Evolutionary conservation across 2,113 vertebrate species (phyloP), one percentile per base, ranked within the genome.

Genomic region (Pangasianodon gigas): DNA sequence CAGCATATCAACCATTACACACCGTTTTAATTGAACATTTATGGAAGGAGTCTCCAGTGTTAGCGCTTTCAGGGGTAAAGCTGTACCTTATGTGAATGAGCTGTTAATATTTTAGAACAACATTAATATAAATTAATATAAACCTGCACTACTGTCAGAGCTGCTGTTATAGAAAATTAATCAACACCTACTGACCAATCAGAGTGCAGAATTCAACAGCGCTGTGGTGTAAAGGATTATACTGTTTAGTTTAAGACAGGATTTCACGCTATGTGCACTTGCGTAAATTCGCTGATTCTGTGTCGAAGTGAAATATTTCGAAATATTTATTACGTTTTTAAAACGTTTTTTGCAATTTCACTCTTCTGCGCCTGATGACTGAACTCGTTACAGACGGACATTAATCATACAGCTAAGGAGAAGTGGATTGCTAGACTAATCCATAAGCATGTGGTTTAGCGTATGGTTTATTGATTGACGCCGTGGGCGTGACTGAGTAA

Each of bases 381-480:
- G 19, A 44, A 18, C 37, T 71, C 14, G 9, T 32, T 69, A 69
- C 6, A 13, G 18, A 3, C 52, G 13, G 56, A 87, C 26, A 75
- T 51, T 21, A 77, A 44, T 84, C 18, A 48, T 82, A 48, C 21
- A 81, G 75, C 56, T 88, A 71, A 81, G 29, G 74, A 71, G 26
- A 74, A 62, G 18, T 11, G 41, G 0, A 29, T 18, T 52, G 62
- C 80, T 26, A 69, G 77, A 62, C 44, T 67, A 48, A 84, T 84
- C 85, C 14, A 84, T 65, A 84, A 83, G 62, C 16, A 77, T 87
- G 32, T 58, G 52, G 58, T 80, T 88, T 81, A 86, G 81, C 51
- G 41, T 48, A 91, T 46, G 41, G 69, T 29, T 65, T 77, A 90
- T 84, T 88, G 91, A 91, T 90, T 88, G 56, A 71, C 41, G 29